phyloP scores from a whole-genome alignment of 2,797 vertebrate species.

The Hydrocynus forskahlii region DNA sequence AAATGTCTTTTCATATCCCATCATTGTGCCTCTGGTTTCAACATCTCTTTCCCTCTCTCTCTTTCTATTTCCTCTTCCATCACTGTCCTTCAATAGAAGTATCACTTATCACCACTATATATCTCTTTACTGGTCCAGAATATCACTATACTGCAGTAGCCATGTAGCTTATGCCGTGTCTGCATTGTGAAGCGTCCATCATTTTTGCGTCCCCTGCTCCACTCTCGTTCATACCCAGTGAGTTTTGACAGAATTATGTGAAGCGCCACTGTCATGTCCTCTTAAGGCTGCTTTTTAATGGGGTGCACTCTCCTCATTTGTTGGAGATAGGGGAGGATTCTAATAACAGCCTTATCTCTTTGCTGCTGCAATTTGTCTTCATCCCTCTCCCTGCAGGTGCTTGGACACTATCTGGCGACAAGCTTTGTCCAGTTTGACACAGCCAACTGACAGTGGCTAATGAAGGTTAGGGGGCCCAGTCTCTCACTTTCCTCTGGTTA shows the following conservation, averaged over 20 bases:
- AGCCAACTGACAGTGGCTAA: constrained; percentile 62
- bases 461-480: constrained; percentile 70
- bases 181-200: neutral
- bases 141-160: neutral
- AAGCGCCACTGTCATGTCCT: constrained; percentile 49
- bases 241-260: constrained; percentile 37
- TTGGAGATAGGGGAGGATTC: constrained; percentile 54
- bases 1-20: constrained; percentile 35
- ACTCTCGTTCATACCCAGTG: neutral
- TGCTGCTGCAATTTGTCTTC: constrained; percentile 64
- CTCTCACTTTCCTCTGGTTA: constrained; percentile 37
- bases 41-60: neutral
- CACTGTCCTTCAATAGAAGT: constrained; percentile 14
- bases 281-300: constrained; percentile 55
- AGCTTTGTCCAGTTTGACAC: constrained; percentile 56
- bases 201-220: neutral
- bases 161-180: neutral
- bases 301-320: constrained; percentile 55
- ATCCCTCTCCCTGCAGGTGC: constrained; percentile 49
- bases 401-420: constrained; percentile 51
- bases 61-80: neutral
- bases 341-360: constrained; percentile 68
- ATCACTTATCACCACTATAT: constrained; percentile 13
- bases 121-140: neutral
- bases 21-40: constrained; percentile 9